Evolutionary conservation across 2,797 vertebrate genomes (phyloP), one percentile per base, ranked within the genome.

Genomic region (Ptychobarbus kaznakovi): DNA sequence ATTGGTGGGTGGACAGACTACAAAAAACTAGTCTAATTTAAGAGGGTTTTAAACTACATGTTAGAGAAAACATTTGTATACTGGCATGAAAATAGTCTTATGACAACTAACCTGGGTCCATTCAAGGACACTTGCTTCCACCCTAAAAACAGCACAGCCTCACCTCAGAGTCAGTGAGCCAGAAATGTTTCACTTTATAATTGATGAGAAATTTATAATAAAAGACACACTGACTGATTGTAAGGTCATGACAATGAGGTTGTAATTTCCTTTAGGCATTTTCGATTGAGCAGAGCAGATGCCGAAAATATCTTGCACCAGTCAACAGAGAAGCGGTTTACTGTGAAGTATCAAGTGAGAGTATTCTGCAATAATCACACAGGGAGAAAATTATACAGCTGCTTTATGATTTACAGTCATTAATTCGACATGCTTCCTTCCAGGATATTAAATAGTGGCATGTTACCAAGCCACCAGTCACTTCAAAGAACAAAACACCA

Each of bases 401-500:
- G 40, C n/a, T 32, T 16, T 69, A 16, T 63, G 84, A 87, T 84
- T 81, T 44, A 72, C 28, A 56, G 76, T 15, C n/a, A 79, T 78
- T 87, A 86, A 89, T 40, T 40, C n/a, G 82, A 87, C 70, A 74
- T 20, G 12, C 84, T 82, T 89, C 86, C 84, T 86, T 86, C 86
- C 81, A 70, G 81, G 84, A 83, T 63, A 78, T 69, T 77, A 68
- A 77, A 69, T 56, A 18, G 46, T 84, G 82, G 82, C 82, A 69
- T 53, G 73, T 75, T 20, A 80, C 83, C 72, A 72, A 84, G 72
- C 58, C 78, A 83, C 80, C 80, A 83, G 16, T 8, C 58, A 82
- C 28, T 65, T 79, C 42, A 66, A 81, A 53, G 77, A 58, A 46
- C 11, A 72, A 61, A 69, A 74, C 58, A 44, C 15, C 6, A 75